Percentiles rank a stretch among this genome's conserved stretches.
phyloP scores from a whole-genome alignment of 1,140 invertebrate genomes.

The Dolichoris vasculosae region DNA sequence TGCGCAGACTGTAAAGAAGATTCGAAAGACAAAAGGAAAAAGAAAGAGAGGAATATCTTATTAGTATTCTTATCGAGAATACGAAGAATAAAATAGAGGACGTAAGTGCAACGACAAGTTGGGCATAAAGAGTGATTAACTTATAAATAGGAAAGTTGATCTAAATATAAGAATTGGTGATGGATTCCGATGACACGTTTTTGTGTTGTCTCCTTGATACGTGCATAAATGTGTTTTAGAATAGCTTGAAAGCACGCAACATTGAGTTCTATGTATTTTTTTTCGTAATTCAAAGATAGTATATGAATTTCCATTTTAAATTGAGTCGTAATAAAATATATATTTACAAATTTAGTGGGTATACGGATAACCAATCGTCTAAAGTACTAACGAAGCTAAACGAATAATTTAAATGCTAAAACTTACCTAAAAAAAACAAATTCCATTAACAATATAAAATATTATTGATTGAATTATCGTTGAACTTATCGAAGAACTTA shows the following conservation, averaged over 20 bases:
- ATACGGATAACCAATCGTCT: too few relatives aligned
- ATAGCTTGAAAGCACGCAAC: background rate
- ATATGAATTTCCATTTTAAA: background rate
- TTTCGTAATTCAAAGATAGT: background rate
- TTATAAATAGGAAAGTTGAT: constrained; percentile 10
- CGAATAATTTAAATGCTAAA: too few relatives aligned
- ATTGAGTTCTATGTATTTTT: background rate
- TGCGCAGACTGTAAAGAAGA: background rate
- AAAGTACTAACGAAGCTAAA: too few relatives aligned
- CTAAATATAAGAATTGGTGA: constrained; percentile 23
- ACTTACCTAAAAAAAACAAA: background rate
- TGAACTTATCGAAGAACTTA: background rate
- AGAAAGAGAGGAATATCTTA: background rate
- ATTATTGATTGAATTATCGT: background rate
- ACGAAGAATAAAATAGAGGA: background rate
- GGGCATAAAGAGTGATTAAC: constrained; percentile 6
- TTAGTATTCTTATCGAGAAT: background rate
- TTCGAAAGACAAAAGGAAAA: background rate
- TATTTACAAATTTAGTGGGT: background rate
- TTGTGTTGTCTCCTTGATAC: background rate
- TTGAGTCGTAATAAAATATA: background rate
- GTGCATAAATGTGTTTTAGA: background rate
- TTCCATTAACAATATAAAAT: background rate
- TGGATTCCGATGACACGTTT: background rate
- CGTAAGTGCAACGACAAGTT: constrained; percentile 11